Base-by-base conservation (phyloP, 1,140 invertebrate species). In the Pseudobourletiella spinata region DNA sequence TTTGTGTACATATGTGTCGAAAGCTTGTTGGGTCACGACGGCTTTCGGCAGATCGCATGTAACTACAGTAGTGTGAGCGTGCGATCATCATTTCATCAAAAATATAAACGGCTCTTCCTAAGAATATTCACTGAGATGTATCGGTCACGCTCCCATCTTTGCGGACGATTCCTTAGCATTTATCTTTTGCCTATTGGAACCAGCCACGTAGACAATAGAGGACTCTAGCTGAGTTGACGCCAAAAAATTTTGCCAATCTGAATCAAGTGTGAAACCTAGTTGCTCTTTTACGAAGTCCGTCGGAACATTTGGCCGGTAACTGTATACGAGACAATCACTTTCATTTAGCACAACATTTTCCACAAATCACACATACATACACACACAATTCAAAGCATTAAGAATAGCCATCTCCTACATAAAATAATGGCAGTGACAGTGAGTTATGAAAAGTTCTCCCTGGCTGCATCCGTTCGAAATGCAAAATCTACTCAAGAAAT, bases 191-290 rank as follows among this genome's bases (percentile, higher is more conserved):
- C 64, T 67, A 29, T 43, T 1, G 1, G 68, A 60, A 63, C 65
- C 48, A 56, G 64, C 68, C 32, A 46, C 39, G 56, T 70, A 70
- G 43, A 70, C 30, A 39, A 70, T 67, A 3, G 63, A 43, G 20
- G 56, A 50, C 30, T 70, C 68, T 63, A 67, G 62, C 18, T 54
- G 35, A n/a, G 68, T 65, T 15, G 61, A 30, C n/a, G 67, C 51
- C 30, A 70, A 58, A 63, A 70, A 70, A 15, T 56, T 58, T 39
- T 48, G 63, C 68, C 68, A 70, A 11, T 66, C 65, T 29, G 60
- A 39, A 18, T 64, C 63, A 57, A 55, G 29, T 8, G 42, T 6
- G 29, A 70, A 43, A 48, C 50, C 65, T 61, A 70, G 65, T 57
- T 70, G 65, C n/a, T 62, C 63, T 59, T 57, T 63, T 30, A 70